Evolutionary conservation across 2,888 invertebrate species (phyloP).

Genomic region (Drosophila buzzatii): DNA sequence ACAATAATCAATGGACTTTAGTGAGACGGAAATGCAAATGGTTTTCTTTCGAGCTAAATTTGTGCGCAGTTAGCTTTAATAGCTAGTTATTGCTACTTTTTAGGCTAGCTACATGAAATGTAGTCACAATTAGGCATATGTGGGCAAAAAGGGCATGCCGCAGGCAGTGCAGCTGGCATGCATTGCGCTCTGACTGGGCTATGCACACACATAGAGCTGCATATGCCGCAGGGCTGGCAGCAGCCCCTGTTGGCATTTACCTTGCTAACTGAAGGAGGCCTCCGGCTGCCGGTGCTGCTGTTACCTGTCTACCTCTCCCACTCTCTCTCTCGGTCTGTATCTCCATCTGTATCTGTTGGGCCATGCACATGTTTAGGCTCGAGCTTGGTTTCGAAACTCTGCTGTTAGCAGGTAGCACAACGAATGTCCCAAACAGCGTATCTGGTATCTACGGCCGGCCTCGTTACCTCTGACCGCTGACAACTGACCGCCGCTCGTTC

Average conservation of each 20-base stretch:
- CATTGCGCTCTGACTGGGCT: slow-evolving; percentile 6
- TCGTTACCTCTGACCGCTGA: slow-evolving; percentile 40
- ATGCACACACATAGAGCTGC: background rate
- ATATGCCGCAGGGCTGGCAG: background rate
- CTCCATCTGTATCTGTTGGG: background rate
- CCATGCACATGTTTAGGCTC: background rate
- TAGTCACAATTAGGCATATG: background rate
- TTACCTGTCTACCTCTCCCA: background rate
- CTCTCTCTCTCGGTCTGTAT: background rate
- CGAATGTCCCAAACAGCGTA: slow-evolving; percentile 19
- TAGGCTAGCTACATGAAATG: background rate
- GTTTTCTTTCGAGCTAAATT: background rate
- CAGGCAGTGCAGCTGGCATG: slow-evolving; percentile 13
- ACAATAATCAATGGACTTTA: background rate
- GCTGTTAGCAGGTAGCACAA: slow-evolving; percentile 23
- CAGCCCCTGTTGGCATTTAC: slow-evolving; percentile 30
- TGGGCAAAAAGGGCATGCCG: slow-evolving; percentile 1
- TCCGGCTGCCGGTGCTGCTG: background rate
- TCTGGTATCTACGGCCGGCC: slow-evolving; percentile 18
- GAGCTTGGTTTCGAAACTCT: slow-evolving; percentile 8
- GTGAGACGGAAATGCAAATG: slow-evolving; percentile 6
- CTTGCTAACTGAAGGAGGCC: slow-evolving; percentile 21
- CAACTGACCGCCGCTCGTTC: slow-evolving; percentile 21
- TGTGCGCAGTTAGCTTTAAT: background rate
- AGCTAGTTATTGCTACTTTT: background rate